phyloP scores from a whole-genome alignment of 2,888 invertebrate species.

The Micropterix aruncella region DNA sequence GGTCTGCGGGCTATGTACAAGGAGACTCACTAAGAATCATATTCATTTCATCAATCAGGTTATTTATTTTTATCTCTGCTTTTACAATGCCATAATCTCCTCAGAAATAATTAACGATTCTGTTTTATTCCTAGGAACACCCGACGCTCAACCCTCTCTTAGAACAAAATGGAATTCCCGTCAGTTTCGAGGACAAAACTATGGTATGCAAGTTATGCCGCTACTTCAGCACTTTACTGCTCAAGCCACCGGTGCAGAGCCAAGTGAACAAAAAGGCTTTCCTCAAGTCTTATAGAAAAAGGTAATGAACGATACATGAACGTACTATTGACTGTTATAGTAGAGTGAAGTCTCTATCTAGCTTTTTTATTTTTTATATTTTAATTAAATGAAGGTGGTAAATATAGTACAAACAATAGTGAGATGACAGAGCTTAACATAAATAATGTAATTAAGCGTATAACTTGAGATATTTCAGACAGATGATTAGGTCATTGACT shows the following conservation, averaged over 20 bases:
- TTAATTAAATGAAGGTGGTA: too few species aligned
- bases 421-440: too few species aligned
- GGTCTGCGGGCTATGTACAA: constrained; percentile 63
- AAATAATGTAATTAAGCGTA: too few species aligned
- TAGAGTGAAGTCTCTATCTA: too few species aligned
- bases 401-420: too few species aligned
- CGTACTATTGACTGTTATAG: too few species aligned
- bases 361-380: too few species aligned
- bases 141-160: constrained; percentile 41
- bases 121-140: constrained; percentile 28
- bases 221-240: constrained; percentile 58
- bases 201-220: constrained; percentile 74
- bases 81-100: neutral
- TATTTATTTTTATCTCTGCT: constrained; percentile 9
- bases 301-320: too few species aligned
- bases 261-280: constrained; percentile 33
- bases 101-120: neutral
- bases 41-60: constrained; percentile 55
- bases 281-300: constrained; percentile 26
- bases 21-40: constrained; percentile 62
- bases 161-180: constrained; percentile 49
- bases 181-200: constrained; percentile 49
- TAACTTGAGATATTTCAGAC: too few species aligned
- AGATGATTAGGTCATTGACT: too few species aligned
- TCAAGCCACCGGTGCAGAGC: constrained; percentile 42